Base-by-base conservation (phyloP, 2,888 invertebrate species). In the Antheraea yamamai region DNA sequence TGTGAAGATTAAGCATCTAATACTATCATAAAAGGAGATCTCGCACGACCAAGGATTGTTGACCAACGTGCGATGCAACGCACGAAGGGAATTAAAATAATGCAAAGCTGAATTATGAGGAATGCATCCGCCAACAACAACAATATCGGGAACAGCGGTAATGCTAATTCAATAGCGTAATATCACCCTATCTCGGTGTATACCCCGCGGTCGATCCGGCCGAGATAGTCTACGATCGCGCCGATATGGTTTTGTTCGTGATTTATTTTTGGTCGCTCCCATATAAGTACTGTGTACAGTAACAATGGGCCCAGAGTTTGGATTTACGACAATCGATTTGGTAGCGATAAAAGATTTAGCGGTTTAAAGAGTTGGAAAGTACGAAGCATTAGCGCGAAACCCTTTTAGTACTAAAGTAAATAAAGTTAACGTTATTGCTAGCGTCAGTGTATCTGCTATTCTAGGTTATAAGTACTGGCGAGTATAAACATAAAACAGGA, bases 151-250 rank as follows among this genome's bases (percentile, higher is more conserved):
- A 91, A 92, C 92, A 93, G 88, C 85, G 90, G 90, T 92, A 91
- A 92, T 93, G 93, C 93, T 94, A 94, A 94, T 94, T 94, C 93
- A 92, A 93, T 91, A 91, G 91, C 91, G 92, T 92, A 94, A 93
- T 92, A 93, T 90, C 88, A 83, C 86, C 86, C 88, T 91, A 93
- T 92, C 91, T 84, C 86, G 88, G 85, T 87, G 86, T 88, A 87
- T 87, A 85, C 86, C 88, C 87, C 84, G 89, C 88, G 89, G 89
- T 91, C 88, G 92, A 89, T 90, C 87, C 84, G 83, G 74, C 83
- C 76, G 86, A 87, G 92, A 93, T 93, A 92, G 89, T 89, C 90
- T 90, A 88, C 90, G 93, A 93, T 93, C 88, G 88, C 84, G 85
- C 92, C 91, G 94, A 94, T 94, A 94, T 93, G 93, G 93, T 90